These are phyloP conservation scores for Darevskia nairensis DNA, from an alignment of 2,797 vertebrate species.

Conservation along the genomic window DNA sequence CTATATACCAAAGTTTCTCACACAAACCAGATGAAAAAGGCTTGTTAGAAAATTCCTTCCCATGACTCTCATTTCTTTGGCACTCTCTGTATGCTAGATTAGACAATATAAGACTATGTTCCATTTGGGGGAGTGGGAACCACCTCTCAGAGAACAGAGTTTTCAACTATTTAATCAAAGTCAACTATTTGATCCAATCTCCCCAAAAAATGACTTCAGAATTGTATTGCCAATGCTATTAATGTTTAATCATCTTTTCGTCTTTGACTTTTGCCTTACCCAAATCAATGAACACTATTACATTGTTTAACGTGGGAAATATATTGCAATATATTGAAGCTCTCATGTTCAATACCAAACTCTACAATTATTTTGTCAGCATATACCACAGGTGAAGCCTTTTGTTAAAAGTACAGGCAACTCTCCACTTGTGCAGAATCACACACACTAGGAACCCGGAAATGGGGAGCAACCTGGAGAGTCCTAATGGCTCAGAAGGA, in stretches of 20 bases:
- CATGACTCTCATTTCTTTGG: neutral
- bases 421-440: no score
- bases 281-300: constrained; percentile 15
- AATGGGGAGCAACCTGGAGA: no score
- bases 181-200: fast-evolving
- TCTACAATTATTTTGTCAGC: neutral
- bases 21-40: constrained; percentile 13
- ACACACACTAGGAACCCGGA: no score
- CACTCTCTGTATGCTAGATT: neutral
- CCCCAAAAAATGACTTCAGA: neutral
- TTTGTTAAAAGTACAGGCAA: neutral
- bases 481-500: no score
- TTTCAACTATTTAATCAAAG: neutral
- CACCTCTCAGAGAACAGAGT: neutral
- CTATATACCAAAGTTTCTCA: constrained; percentile 41
- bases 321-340: neutral
- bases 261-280: constrained; percentile 3
- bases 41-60: constrained; percentile 26
- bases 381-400: neutral
- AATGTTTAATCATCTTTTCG: fast-evolving
- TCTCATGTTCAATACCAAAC: neutral
- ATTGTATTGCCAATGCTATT: neutral
- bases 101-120: constrained; percentile 11
- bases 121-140: neutral
- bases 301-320: constrained; percentile 35